phyloP scores from a whole-genome alignment of 2,888 invertebrate genomes.

The Autographa gamma region DNA sequence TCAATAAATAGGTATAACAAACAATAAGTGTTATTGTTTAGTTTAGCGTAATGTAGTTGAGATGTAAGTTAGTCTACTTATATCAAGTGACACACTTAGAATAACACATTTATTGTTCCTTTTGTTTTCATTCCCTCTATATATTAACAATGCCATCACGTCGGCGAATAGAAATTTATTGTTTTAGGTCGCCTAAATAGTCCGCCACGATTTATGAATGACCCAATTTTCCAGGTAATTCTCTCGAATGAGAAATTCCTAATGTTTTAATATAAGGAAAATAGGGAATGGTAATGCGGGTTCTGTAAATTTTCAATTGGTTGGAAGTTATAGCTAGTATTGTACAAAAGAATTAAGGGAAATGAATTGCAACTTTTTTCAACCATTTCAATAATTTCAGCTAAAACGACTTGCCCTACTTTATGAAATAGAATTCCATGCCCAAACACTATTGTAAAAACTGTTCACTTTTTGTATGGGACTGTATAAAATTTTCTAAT shows the following conservation, averaged over 20 bases:
- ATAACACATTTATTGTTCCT: not conserved
- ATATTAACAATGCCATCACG: conserved; percentile 7
- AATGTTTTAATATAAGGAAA: not conserved
- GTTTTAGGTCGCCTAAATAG: conserved; percentile 7
- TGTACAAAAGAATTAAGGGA: no score
- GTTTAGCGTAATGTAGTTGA: not conserved
- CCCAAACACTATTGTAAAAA: no score
- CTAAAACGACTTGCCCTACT: no score
- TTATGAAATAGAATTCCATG: no score
- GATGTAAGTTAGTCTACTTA: not conserved
- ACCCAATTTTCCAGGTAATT: conserved; percentile 3
- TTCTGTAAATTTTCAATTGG: not conserved
- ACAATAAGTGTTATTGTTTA: not conserved
- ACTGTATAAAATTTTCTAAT: not conserved
- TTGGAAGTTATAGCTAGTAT: not conserved
- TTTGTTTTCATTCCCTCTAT: not conserved
- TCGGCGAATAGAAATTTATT: conserved; percentile 8
- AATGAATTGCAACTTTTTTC: no score
- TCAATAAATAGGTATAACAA: not conserved
- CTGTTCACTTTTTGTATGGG: no score
- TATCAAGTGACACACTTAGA: not conserved
- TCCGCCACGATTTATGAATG: not conserved
- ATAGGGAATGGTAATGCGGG: not conserved
- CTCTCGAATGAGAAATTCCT: not conserved
- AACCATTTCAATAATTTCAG: no score